Conservation (phyloP, 2,888 invertebrate species). For the Eilema depressum region DNA sequence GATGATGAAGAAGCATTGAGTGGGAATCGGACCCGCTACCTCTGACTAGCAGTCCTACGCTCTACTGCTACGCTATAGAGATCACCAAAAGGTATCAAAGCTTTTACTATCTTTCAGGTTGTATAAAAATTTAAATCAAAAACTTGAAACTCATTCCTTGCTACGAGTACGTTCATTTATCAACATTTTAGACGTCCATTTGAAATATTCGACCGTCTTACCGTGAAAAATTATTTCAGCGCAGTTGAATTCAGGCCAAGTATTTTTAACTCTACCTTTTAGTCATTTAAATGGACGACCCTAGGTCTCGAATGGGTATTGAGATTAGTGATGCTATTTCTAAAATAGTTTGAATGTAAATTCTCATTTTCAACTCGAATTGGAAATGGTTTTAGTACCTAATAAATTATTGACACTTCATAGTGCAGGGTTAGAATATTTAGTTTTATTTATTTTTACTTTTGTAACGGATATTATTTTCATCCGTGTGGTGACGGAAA, state of each 20-base stretch:
- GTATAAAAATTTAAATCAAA: neutral
- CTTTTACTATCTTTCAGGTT: neutral
- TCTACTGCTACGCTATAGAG: no score
- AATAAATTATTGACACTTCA: neutral
- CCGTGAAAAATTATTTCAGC: slow-evolving; percentile 18
- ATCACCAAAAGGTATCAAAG: no score
- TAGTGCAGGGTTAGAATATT: neutral
- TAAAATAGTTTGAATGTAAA: neutral
- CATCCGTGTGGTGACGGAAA: no score
- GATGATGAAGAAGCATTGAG: no score
- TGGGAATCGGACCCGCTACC: no score
- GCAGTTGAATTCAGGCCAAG: slow-evolving; percentile 16
- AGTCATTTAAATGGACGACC: slow-evolving; percentile 16
- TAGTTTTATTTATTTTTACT: neutral
- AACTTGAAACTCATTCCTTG: neutral
- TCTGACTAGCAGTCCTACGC: no score
- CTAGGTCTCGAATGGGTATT: slow-evolving; percentile 7
- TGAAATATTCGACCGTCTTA: slow-evolving; percentile 12
- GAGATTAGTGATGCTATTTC: slow-evolving; percentile 2
- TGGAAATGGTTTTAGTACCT: neutral
- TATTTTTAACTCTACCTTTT: slow-evolving; percentile 21
- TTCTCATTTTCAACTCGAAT: neutral
- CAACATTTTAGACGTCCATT: slow-evolving; percentile 11
- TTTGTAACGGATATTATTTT: no score
- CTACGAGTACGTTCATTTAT: slow-evolving; percentile 16